Evolutionary conservation across 2,888 invertebrate species (phyloP), one percentile per base, ranked within the genome.

Genomic region (Catocala sponsa): DNA sequence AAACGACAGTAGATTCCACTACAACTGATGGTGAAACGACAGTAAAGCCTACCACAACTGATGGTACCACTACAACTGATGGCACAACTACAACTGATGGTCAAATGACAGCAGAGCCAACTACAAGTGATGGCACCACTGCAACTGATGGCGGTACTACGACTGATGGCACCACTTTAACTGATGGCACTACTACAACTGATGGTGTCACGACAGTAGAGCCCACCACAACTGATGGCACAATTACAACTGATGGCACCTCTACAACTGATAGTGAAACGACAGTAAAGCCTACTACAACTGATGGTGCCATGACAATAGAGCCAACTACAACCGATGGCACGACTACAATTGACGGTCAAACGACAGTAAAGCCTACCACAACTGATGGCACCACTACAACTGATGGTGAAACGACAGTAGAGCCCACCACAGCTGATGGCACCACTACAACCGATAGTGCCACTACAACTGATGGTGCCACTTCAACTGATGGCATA

Each of bases 401-500:
- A 0, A 44, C 44, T 44, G 44, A 35, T 35, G 35, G 5, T 35
- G 4, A 4, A 2, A 44, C 43, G 5, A 44, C 43, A n/a, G 43
- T 6, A 25, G 47, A 15, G 15, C 25, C 25, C 1, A 47, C 47
- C 9, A 47, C 50, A 32, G 54, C 66, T 1, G 58, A 55, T 0
- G 35, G 12, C n/a, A 52, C 49, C 7, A 32, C 52, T 6, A 71
- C 65, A 41, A 65, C 55, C 6, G 61, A 49, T 33, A 47, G 51
- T 32, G 13, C 44, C 6, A 44, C 67, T 10, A 63, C 67, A 1
- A 55, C 49, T 6, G 47, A 61, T n/a, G 25, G 12, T 0, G 43
- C 56, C 7, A 25, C 47, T 15, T 25, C 47, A 0, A 6, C 47
- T 15, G 47, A 47, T 0, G 25, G 9, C 15, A 43, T 53, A 5